These are phyloP conservation scores for Labeo rohita DNA, from an alignment of 2,113 vertebrate species.

Conservation along the genomic window DNA sequence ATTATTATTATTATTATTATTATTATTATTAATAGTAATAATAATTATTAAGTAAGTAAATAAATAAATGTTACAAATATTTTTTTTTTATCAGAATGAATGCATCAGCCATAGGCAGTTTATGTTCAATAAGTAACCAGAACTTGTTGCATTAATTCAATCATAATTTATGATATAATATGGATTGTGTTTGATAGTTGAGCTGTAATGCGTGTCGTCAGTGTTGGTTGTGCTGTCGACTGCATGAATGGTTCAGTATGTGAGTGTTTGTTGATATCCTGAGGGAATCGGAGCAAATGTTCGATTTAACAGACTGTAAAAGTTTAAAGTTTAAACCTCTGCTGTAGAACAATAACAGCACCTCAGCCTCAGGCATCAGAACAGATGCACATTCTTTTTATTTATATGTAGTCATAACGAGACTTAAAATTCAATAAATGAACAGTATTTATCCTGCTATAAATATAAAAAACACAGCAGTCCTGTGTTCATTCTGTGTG, in stretches of 20 bases:
- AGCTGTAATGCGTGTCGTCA: background rate
- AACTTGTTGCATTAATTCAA: background rate
- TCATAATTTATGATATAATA: too few species aligned
- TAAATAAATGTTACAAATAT: too few species aligned
- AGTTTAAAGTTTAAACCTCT: background rate
- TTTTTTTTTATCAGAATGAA: background rate
- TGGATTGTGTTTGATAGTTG: background rate
- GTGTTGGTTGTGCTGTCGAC: too few species aligned
- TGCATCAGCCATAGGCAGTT: background rate
- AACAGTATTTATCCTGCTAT: background rate
- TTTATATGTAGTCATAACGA: too few species aligned
- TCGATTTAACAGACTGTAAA: background rate
- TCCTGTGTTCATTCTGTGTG: too few species aligned
- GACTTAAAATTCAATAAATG: too few species aligned
- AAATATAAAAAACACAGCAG: too few species aligned
- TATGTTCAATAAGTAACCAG: background rate
- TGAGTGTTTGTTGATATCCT: background rate
- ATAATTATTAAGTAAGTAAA: too few species aligned
- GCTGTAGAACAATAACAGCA: background rate
- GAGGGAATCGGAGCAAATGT: background rate
- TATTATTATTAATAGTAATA: too few species aligned
- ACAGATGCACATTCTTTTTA: background rate
- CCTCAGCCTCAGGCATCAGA: background rate
- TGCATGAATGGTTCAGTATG: background rate
- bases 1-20: too few species aligned